These are phyloP conservation scores for Rhyacichthys aspro DNA, from an alignment of 2,797 vertebrate species.

Conservation along the genomic window DNA sequence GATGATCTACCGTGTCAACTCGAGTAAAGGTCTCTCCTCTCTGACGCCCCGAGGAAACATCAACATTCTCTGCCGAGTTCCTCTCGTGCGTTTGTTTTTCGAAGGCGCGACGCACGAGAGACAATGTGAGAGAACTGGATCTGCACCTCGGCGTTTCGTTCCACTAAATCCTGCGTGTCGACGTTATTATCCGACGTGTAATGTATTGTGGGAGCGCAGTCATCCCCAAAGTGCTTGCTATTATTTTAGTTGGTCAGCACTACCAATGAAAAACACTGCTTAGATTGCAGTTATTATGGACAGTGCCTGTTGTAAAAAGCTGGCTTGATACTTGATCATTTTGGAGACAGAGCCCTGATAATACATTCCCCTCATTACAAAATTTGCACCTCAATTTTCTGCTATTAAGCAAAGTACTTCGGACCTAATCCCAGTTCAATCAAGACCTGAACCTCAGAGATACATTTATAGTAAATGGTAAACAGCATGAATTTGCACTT, in stretches of 20 bases:
- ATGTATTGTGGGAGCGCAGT: constrained; percentile 34
- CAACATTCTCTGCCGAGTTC: constrained; percentile 49
- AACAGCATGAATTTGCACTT: too few species aligned
- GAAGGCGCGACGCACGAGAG: constrained; percentile 8
- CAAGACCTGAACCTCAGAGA: too few species aligned
- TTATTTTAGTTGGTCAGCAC: constrained; percentile 51
- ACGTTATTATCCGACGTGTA: constrained; percentile 24
- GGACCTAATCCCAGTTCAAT: too few species aligned
- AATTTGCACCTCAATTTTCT: constrained; percentile 1
- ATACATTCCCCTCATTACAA: constrained; percentile 2
- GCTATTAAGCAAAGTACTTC: neutral
- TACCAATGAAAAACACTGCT: constrained; percentile 9
- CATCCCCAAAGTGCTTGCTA: constrained; percentile 23
- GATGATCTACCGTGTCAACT: constrained; percentile 66
- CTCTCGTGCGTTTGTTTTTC: constrained; percentile 20
- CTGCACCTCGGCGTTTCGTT: constrained; percentile 15
- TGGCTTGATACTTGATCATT: neutral
- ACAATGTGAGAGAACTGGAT: constrained; percentile 7
- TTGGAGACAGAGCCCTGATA: constrained; percentile 5
- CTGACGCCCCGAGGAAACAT: constrained; percentile 52
- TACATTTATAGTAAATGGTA: too few species aligned
- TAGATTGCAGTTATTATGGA: constrained; percentile 18
- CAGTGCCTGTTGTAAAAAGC: neutral
- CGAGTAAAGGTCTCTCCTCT: constrained; percentile 60
- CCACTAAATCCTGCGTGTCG: constrained; percentile 15